phyloP scores from a whole-genome alignment of 2,113 vertebrate species.

The Bubo scandiacus region DNA sequence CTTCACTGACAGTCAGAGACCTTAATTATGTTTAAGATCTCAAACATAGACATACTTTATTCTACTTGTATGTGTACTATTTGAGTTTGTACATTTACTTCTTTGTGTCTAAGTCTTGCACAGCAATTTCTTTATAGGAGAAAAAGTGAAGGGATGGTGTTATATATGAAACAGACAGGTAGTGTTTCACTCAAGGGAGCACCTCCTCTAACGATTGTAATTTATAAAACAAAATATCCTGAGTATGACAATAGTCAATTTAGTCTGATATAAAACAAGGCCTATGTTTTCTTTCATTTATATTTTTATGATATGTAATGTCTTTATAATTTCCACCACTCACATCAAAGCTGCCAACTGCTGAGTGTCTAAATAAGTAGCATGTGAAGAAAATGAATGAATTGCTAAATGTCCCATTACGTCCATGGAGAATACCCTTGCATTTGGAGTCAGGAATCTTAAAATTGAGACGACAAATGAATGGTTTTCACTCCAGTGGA shows the following conservation, averaged over 20 bases:
- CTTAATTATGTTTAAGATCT: neutral
- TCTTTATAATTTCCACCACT: slow-evolving; percentile 82
- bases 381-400: slow-evolving; percentile 83
- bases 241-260: slow-evolving; percentile 77
- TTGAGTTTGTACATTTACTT: neutral
- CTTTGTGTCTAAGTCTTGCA: neutral
- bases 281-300: slow-evolving; percentile 79
- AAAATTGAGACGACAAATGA: slow-evolving; percentile 78
- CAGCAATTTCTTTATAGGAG: neutral
- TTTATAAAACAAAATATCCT: slow-evolving; percentile 78
- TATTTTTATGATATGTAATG: slow-evolving; percentile 81
- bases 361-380: slow-evolving; percentile 83
- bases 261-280: slow-evolving; percentile 73
- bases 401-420: slow-evolving; percentile 84
- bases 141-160: neutral
- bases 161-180: slow-evolving; percentile 45
- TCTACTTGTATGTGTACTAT: neutral
- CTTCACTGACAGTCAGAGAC: neutral
- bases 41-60: neutral
- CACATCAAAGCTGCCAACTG: slow-evolving; percentile 81
- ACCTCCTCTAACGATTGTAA: slow-evolving; percentile 67
- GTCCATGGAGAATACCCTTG: slow-evolving; percentile 76
- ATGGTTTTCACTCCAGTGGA: slow-evolving; percentile 77
- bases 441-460: slow-evolving; percentile 74
- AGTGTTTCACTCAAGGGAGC: slow-evolving; percentile 61